Percentiles rank a stretch among this genome's conserved stretches.
These are phyloP conservation scores for Helogale parvula DNA, from an alignment of 2,113 vertebrate genomes.

Conservation along the genomic window DNA sequence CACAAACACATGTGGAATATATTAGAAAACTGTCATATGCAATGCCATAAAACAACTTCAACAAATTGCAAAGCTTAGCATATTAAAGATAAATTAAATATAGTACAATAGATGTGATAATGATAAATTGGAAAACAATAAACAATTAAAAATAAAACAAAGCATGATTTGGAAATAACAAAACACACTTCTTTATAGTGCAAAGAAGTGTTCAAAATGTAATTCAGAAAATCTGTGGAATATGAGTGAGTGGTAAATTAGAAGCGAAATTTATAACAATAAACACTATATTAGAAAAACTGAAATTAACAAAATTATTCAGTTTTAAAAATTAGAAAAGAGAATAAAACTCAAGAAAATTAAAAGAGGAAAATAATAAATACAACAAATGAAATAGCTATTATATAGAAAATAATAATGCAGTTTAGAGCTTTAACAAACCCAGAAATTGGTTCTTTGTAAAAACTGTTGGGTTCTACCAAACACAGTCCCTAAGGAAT, in stretches of 20 bases:
- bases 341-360: background rate
- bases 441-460: background rate
- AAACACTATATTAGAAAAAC: background rate
- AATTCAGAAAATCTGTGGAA: background rate
- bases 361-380: background rate
- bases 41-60: background rate
- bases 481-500: background rate
- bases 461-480: background rate
- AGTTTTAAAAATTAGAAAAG: background rate
- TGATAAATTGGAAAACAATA: slow-evolving; percentile 21
- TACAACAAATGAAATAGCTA: background rate
- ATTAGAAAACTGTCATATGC: background rate
- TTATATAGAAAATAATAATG: background rate
- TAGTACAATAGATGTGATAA: background rate
- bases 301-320: background rate
- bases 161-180: background rate
- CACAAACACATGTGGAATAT: background rate
- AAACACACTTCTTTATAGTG: background rate
- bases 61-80: slow-evolving; percentile 1
- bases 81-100: background rate
- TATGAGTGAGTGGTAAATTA: background rate
- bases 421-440: background rate
- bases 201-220: background rate
- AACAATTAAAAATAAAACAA: background rate
- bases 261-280: background rate